A percentile compares a stretch with the other conserved stretches of the same genome.
Evolutionary conservation across 2,797 vertebrate species (phyloP).

Genomic region (Sitta carolinensis): DNA sequence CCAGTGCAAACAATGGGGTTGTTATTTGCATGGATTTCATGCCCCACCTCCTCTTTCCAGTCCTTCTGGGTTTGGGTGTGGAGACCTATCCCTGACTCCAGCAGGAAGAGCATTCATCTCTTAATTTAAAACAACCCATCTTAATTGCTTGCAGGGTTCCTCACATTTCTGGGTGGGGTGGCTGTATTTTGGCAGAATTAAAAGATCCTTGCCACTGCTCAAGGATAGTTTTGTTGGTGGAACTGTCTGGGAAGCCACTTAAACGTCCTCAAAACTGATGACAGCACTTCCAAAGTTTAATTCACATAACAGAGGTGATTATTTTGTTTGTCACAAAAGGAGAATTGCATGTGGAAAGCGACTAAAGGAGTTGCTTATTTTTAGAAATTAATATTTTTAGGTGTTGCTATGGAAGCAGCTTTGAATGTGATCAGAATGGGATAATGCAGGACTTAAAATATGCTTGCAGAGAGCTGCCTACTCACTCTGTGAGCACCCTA

Average conservation of each 20-base stretch:
- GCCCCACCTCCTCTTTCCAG: not conserved
- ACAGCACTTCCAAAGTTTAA: not conserved
- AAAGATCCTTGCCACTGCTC: not conserved
- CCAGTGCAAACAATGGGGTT: not conserved
- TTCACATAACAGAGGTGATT: not conserved
- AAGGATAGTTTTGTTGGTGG: not conserved
- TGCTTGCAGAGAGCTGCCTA: not conserved
- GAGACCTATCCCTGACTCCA: not conserved
- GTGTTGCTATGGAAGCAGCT: constrained; percentile 50
- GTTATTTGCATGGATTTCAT: not conserved
- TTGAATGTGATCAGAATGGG: not conserved
- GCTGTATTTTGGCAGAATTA: not conserved
- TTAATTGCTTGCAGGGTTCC: not conserved
- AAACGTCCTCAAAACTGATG: not conserved
- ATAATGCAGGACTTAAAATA: constrained; percentile 20
- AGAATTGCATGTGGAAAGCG: not conserved
- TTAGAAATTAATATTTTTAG: constrained; percentile 51
- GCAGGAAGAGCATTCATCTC: not conserved
- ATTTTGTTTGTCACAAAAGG: not conserved
- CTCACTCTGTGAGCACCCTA: not conserved
- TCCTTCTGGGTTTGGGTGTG: not conserved
- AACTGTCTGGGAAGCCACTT: not conserved
- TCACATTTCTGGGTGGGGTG: not conserved
- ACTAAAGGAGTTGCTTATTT: constrained; percentile 1
- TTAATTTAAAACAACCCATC: not conserved